Evolutionary conservation across 2,113 vertebrate genomes (phyloP), one percentile per base, ranked within the genome.

Genomic region (Capreolus pygargus): DNA sequence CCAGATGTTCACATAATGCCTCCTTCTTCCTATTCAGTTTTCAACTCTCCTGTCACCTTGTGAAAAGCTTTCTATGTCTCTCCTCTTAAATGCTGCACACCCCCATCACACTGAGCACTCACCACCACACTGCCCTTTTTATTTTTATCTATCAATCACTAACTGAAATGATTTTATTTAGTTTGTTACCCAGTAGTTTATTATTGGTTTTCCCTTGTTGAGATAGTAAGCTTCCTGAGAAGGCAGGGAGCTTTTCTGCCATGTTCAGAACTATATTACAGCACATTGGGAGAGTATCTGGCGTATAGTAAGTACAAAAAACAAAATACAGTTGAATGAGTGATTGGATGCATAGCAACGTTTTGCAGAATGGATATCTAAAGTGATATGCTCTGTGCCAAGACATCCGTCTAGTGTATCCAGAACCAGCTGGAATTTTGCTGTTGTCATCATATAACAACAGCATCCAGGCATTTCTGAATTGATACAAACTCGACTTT

Each of bases 61-160:
- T 88, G 25, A 39, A 36, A 47, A 43, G 16, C 11, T 50, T 70
- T 60, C 47, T 10, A 7, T 33, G 19, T 3, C 78, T 28, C 52
- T 5, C 14, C 21, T 27, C 5, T 2, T 13, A 9, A 27, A 47
- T 54, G 16, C 0, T 33, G 7, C n/a, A 23, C 4, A n/a, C 3
- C 33, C 19, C 19, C 55, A 23, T 2, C 8, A 14, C 1, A 54
- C 4, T 13, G 10, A 36, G 14, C 7, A 52, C 36, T 89, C 21
- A 50, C 8, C 10, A 52, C 13, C 14, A 54, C 8, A 12, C 5
- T 52, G 33, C 9, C 6, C 5, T 36, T 81, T 57, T 52, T 21
- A 87, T 52, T 60, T 76, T 21, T 57, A 74, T 21, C 50, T 58
- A 50, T 95, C 45, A n/a, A 78, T 70, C 10, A 86, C 27, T 45